A percentile compares a stretch with the other conserved stretches of the same genome.
Evolutionary conservation across 2,888 invertebrate species (phyloP).

Genomic region (Patella ulyssiponensis): DNA sequence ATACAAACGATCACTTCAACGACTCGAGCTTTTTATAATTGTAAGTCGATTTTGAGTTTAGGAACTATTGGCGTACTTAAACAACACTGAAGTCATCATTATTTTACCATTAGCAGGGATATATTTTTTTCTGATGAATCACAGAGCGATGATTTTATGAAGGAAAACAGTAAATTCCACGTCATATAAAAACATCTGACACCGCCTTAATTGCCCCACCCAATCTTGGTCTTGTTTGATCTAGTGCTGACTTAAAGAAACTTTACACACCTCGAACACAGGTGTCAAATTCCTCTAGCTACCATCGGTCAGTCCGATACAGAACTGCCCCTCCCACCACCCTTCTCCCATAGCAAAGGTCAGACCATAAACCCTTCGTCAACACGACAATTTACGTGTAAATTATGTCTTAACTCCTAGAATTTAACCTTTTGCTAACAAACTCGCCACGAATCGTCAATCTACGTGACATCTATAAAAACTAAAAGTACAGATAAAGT

Average conservation of each 20-base stretch:
- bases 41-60: not conserved
- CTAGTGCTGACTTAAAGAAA: slow-evolving; percentile 5
- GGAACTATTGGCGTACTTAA: not conserved
- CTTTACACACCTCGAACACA: slow-evolving; percentile 5
- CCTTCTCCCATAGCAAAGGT: slow-evolving; percentile 3
- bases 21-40: not conserved
- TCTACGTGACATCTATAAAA: slow-evolving; percentile 3
- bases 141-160: no score
- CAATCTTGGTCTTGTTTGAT: not conserved
- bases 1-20: slow-evolving; percentile 3
- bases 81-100: not conserved
- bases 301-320: slow-evolving; percentile 5
- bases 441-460: not conserved
- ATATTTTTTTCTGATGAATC: not conserved
- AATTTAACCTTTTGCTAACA: slow-evolving; percentile 8
- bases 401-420: slow-evolving; percentile 10
- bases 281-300: not conserved
- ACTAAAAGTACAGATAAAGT: not conserved
- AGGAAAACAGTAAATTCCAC: not conserved
- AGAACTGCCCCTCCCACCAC: not conserved
- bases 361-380: not conserved
- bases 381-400: slow-evolving; percentile 9
- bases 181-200: slow-evolving; percentile 7
- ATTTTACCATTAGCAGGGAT: not conserved
- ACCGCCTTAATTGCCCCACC: slow-evolving; percentile 13